phyloP scores from a whole-genome alignment of 2,888 invertebrate species.

The Trimorus sp. region DNA sequence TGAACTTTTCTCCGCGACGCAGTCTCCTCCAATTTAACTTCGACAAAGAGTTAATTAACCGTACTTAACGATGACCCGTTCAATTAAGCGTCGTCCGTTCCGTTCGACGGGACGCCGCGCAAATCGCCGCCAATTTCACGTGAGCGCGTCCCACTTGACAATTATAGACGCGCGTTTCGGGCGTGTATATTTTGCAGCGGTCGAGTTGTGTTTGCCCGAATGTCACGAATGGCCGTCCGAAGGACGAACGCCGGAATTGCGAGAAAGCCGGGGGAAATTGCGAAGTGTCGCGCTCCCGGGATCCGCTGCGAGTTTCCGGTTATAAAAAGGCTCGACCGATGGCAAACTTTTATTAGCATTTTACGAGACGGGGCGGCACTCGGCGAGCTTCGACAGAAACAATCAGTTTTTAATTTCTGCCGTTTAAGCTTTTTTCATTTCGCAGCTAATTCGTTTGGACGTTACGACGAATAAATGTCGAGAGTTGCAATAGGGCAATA shows the following conservation, averaged over 20 bases:
- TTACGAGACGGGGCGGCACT: conserved; percentile 22
- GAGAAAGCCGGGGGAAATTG: too few relatives aligned
- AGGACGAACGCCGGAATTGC: too few relatives aligned
- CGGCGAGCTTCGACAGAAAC: conserved; percentile 17
- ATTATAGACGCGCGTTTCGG: too few relatives aligned
- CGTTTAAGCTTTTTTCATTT: conserved; percentile 15
- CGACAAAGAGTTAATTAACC: conserved; percentile 53
- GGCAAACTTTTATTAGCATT: conserved; percentile 52
- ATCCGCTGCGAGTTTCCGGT: not conserved
- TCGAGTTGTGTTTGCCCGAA: too few relatives aligned
- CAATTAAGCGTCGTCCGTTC: conserved; percentile 31
- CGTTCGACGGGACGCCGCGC: too few relatives aligned
- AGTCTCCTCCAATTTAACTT: conserved; percentile 41
- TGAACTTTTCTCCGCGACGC: conserved; percentile 19
- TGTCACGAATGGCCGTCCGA: too few relatives aligned
- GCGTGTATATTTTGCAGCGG: too few relatives aligned
- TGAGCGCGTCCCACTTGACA: too few relatives aligned
- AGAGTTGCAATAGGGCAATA: too few relatives aligned
- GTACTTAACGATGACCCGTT: conserved; percentile 50
- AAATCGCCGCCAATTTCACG: too few relatives aligned
- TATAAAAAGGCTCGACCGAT: not conserved
- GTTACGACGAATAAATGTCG: too few relatives aligned
- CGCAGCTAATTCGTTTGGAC: not conserved
- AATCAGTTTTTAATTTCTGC: conserved; percentile 43
- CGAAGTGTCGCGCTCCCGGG: too few relatives aligned